Evolutionary conservation across 2,888 invertebrate species (phyloP), one percentile per base, ranked within the genome.

Genomic region (Aspidapion aeneum): DNA sequence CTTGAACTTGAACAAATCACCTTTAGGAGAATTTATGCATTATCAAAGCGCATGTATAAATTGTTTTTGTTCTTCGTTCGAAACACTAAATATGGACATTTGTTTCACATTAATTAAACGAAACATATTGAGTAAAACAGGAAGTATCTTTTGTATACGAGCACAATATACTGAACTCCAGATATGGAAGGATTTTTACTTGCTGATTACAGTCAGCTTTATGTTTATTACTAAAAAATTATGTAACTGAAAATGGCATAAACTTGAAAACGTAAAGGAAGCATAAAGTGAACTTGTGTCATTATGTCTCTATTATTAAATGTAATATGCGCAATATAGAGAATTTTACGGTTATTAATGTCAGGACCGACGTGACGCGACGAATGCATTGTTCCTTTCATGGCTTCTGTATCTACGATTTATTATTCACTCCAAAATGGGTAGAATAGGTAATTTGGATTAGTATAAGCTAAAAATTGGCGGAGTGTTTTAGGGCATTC

Each of bases 21-120:
- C 63, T 63, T 63, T 63, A 60, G 52, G 52, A 60, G 54, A 63
- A 55, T 59, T 63, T 63, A 63, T 63, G 63, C 59, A 60, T 60
- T 35, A 7, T 35, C 35, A 35, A 35, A 35, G 12, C 35, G 12
- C 35, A 35, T 35, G 35, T 35, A 35, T 35, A 35, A 35, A 35
- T 35, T 35, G 35, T 35, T 35, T 35, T 35, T 35, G 35, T 35
- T 35, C 35, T 35, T 35, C 35, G 35, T 12, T n/a, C n/a, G n/a
- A n/a, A n/a, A 12, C 3, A 35, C 35, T 35, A 35, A 35, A 35
- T 35, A 35, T 35, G 35, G 35, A 35, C 35, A 35, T 35, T 35
- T 35, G 35, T 35, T 35, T 12, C 35, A 35, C 35, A 35, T 35
- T 12, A 35, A 35, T 35, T 35, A 35, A 35, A 35, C 12, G 35